phyloP scores from a whole-genome alignment of 2,888 invertebrate species.

The Cheilosia soror region DNA sequence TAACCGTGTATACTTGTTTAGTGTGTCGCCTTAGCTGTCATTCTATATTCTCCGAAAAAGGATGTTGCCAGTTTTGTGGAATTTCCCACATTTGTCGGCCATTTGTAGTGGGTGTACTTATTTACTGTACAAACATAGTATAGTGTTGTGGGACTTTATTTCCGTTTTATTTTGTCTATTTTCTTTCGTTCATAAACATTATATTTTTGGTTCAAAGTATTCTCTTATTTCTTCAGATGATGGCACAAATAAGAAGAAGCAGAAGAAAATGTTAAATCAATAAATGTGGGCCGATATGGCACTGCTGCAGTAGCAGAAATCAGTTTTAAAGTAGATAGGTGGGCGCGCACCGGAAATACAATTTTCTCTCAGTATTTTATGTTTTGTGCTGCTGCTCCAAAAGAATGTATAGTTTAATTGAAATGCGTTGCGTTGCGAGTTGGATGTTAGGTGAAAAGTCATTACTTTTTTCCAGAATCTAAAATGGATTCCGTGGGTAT shows the following conservation, averaged over 20 bases:
- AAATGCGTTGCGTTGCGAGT: not conserved
- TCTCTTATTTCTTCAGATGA: not conserved
- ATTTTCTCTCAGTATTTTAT: too few species aligned
- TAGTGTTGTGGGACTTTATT: conserved; percentile 34
- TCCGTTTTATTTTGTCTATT: conserved; percentile 14
- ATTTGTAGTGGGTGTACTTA: conserved; percentile 34
- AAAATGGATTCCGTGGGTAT: not conserved
- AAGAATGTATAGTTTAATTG: conserved; percentile 16
- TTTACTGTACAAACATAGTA: not conserved
- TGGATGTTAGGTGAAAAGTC: not conserved
- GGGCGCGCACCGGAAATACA: conserved; percentile 63
- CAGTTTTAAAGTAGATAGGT: conserved; percentile 36
- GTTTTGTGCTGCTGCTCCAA: conserved; percentile 28
- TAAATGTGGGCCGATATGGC: conserved; percentile 63
- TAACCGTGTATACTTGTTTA: conserved; percentile 18
- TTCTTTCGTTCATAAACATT: conserved; percentile 23
- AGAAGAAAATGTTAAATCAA: conserved; percentile 59
- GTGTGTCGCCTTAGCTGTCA: conserved; percentile 59
- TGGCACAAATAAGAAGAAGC: not conserved
- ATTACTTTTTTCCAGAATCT: not conserved
- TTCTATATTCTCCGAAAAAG: conserved; percentile 57
- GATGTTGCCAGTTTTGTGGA: conserved; percentile 65
- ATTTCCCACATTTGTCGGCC: conserved; percentile 53
- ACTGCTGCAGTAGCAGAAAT: conserved; percentile 54
- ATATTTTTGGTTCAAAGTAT: conserved; percentile 54